These are phyloP conservation scores for Leptinotarsa lineolata DNA, from an alignment of 1,140 invertebrate species.

Conservation along the genomic window DNA sequence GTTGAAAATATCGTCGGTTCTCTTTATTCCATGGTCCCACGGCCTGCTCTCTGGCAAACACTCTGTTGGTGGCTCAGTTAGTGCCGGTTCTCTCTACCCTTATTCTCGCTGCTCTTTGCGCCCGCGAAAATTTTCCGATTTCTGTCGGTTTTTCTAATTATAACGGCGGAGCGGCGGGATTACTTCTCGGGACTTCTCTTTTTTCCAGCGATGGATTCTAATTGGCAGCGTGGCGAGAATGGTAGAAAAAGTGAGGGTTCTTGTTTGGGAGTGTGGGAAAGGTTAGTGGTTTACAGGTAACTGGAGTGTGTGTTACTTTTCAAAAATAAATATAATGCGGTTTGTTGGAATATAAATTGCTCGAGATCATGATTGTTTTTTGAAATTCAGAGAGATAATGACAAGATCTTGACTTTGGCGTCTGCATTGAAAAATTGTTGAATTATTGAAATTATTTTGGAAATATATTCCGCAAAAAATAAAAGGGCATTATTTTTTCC, in stretches of 20 bases:
- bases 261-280: background rate
- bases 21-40: conserved; percentile 15
- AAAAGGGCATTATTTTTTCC: too few relatives aligned
- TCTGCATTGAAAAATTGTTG: too few relatives aligned
- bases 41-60: conserved; percentile 4
- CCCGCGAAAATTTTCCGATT: conserved; percentile 1
- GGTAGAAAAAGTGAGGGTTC: background rate
- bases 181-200: background rate
- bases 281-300: background rate
- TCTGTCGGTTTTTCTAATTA: too few relatives aligned
- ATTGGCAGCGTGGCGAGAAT: background rate
- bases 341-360: too few relatives aligned
- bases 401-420: too few relatives aligned
- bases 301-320: too few relatives aligned
- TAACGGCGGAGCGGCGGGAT: too few relatives aligned
- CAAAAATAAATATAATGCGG: too few relatives aligned
- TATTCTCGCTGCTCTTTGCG: conserved; percentile 20
- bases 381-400: too few relatives aligned
- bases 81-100: background rate
- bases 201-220: background rate
- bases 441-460: too few relatives aligned
- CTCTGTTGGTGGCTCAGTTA: conserved; percentile 28
- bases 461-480: too few relatives aligned
- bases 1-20: conserved; percentile 14
- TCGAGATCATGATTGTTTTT: too few relatives aligned